Evolutionary conservation across 2,113 vertebrate genomes (phyloP).

Genomic region (Notarius quadriscutis): DNA sequence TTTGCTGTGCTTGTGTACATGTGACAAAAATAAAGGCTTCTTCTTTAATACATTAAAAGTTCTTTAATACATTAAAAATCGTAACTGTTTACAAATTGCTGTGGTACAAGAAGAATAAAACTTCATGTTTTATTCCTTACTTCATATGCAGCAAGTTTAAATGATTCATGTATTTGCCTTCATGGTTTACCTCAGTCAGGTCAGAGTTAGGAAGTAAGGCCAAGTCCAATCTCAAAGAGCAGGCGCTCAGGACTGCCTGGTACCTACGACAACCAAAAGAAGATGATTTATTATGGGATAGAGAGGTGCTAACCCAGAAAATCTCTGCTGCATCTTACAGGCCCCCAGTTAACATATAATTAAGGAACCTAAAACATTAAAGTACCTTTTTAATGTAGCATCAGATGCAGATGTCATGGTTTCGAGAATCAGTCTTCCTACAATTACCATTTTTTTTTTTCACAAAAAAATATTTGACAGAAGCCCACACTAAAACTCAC

Average conservation of each 20-base stretch:
- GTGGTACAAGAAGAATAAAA: neutral
- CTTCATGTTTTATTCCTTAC: neutral
- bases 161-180: neutral
- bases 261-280: constrained; percentile 71
- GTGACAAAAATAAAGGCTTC: too few species aligned
- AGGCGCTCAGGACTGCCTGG: constrained; percentile 82
- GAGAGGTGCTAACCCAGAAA: neutral
- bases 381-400: neutral
- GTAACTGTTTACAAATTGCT: neutral
- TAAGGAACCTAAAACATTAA: neutral
- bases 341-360: neutral
- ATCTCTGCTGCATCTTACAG: neutral
- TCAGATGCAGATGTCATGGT: neutral
- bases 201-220: constrained; percentile 84
- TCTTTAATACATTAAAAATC: neutral
- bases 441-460: neutral
- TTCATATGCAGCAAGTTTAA: neutral
- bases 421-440: neutral
- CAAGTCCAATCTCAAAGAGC: constrained; percentile 86
- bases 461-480: too few species aligned
- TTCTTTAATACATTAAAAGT: neutral
- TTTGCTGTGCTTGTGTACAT: too few species aligned
- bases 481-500: constrained; percentile 60
- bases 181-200: constrained; percentile 82
- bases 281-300: neutral